These are phyloP conservation scores for Ranitomeya variabilis DNA, from an alignment of 2,113 vertebrate species.

Conservation along the genomic window DNA sequence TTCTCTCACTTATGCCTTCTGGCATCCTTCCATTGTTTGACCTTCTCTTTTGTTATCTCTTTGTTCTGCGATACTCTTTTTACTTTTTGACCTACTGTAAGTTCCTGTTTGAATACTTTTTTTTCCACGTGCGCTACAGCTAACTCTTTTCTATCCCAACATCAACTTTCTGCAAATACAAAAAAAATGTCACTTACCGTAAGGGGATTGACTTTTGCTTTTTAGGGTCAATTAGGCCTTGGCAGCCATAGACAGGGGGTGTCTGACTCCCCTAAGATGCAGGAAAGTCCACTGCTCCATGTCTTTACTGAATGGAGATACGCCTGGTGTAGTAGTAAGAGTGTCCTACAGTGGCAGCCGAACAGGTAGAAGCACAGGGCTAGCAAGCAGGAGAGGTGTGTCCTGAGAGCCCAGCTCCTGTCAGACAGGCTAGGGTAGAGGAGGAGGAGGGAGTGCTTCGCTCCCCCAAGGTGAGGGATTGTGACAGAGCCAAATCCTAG, in stretches of 20 bases:
- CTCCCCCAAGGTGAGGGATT: conserved; percentile 56
- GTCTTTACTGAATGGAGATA: conserved; percentile 14
- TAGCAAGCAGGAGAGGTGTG: conserved; percentile 52
- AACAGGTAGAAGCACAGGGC: conserved; percentile 38
- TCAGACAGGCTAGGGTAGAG: conserved; percentile 57
- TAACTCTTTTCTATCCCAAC: neutral
- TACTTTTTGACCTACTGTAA: neutral
- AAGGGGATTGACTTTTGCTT: neutral
- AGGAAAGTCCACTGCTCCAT: conserved; percentile 49
- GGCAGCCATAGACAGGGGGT: neutral
- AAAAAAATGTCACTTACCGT: conserved; percentile 25
- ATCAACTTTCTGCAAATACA: neutral
- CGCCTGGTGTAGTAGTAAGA: neutral
- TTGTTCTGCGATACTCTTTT: conserved; percentile 28
- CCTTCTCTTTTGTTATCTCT: conserved; percentile 24
- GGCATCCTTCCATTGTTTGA: conserved; percentile 11
- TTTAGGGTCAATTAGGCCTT: conserved; percentile 19
- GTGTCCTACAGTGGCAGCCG: conserved; percentile 12
- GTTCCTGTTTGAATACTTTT: conserved; percentile 33
- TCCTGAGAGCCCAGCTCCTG: conserved; percentile 48
- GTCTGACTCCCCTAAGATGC: conserved; percentile 19
- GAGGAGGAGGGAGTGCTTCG: conserved; percentile 37
- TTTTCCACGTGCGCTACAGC: neutral
- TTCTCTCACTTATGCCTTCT: conserved; percentile 23
- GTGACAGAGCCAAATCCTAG: conserved; percentile 58